Percentiles rank a stretch among this genome's conserved stretches.
These are phyloP conservation scores for Odocoileus virginianus DNA, from an alignment of 2,113 vertebrate genomes.

Conservation along the genomic window DNA sequence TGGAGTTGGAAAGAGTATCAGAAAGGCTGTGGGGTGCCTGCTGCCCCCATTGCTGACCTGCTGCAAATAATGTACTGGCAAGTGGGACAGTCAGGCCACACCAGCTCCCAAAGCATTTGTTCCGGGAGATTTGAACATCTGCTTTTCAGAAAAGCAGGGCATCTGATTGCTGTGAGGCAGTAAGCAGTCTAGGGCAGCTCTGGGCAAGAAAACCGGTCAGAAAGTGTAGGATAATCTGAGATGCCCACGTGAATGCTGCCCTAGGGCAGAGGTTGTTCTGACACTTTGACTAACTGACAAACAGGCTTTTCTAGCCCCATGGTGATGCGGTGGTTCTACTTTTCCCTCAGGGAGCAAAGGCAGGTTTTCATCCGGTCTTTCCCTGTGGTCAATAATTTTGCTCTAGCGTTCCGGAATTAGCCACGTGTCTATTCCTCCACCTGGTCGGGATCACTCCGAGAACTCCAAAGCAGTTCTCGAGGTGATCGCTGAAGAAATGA, in stretches of 20 bases:
- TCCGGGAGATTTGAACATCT: accelerated
- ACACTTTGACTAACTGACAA: background rate
- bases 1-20: no score
- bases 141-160: background rate
- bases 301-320: background rate
- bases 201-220: accelerated
- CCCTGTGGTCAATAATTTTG: background rate
- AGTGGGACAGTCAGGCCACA: accelerated
- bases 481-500: accelerated
- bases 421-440: background rate
- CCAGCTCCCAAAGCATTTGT: background rate
- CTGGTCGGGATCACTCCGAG: background rate
- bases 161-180: accelerated
- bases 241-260: accelerated
- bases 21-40: accelerated
- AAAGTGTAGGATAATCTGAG: accelerated
- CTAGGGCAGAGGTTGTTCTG: background rate
- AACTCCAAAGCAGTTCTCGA: background rate
- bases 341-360: background rate
- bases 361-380: background rate
- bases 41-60: background rate
- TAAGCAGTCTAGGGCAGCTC: background rate
- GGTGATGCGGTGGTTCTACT: background rate
- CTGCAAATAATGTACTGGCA: accelerated
- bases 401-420: background rate